Evolutionary conservation across 2,797 vertebrate species (phyloP).

Genomic region (Borostomias antarcticus): DNA sequence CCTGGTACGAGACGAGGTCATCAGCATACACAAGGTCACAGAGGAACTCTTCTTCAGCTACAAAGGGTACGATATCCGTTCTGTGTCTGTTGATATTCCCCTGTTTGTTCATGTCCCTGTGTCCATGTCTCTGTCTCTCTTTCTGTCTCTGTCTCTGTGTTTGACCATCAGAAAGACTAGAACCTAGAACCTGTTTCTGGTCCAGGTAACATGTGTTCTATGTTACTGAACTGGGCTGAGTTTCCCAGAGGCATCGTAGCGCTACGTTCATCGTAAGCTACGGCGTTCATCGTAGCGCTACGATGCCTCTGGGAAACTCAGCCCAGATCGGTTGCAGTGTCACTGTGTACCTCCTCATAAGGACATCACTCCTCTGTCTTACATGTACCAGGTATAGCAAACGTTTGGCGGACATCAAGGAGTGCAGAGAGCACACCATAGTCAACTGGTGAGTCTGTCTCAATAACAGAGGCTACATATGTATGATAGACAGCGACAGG

Average conservation of each 20-base stretch:
- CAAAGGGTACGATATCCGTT: constrained; percentile 80
- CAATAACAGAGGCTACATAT: neutral
- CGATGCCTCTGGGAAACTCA: too few relatives aligned
- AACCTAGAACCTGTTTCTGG: too few relatives aligned
- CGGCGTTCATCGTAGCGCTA: too few relatives aligned
- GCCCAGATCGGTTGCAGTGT: too few relatives aligned
- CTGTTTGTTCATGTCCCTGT: too few relatives aligned
- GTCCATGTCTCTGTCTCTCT: neutral
- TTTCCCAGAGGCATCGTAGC: too few relatives aligned
- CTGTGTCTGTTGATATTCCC: too few relatives aligned
- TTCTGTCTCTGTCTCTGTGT: neutral
- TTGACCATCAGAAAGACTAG: neutral
- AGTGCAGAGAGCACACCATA: constrained; percentile 83
- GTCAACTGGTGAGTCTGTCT: constrained; percentile 77
- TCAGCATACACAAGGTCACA: constrained; percentile 87
- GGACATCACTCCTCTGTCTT: constrained; percentile 11
- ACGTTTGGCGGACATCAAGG: constrained; percentile 87
- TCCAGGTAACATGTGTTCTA: too few relatives aligned
- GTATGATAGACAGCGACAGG: constrained; percentile 14
- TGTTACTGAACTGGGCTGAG: too few relatives aligned
- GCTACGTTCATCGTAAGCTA: too few relatives aligned
- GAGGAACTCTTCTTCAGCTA: constrained; percentile 86
- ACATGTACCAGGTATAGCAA: constrained; percentile 83
- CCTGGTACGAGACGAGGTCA: constrained; percentile 84
- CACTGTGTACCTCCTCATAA: too few relatives aligned